Base-by-base conservation (phyloP, 2,797 vertebrate species). In the Cryptoprocta ferox region DNA sequence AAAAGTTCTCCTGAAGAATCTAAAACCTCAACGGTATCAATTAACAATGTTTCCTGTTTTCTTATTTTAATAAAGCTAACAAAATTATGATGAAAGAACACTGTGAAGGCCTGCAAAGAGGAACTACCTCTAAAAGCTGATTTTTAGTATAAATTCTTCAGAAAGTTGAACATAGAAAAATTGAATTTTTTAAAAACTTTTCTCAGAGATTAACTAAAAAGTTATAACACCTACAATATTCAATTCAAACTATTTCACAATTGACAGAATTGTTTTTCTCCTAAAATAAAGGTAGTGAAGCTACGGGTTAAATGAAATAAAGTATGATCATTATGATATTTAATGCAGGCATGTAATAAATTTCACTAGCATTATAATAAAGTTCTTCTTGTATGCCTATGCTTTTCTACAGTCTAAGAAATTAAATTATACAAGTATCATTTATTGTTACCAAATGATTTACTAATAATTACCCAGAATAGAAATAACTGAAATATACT, bases 91-190 rank as follows among this genome's bases (percentile, higher is more conserved):
- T 86, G 59, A 96, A 98, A 97, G 61, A 97, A 98, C 94, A 97
- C 65, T 71, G 82, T 89, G 98, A 97, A 98, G 89, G 56, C 50
- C 81, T 97, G 83, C 80, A 97, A 97, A 98, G 94, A 98, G 84
- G 45, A 95, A 97, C 94, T 95, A 97, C 93, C 94, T 94, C 80
- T 92, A 97, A 98, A 97, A 98, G 86, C 53, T 98, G 88, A 73
- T 95, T 97, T 7, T 37, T 93, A 89, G 96, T 83, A 95, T 75
- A 84, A 96, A 92, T 97, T 93, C 89, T 95, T 97, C 59, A 78
- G 15, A 97, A 93, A 97, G n/a, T 39, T 79, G 78, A 97, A 93
- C 80, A 94, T 66, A 75, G 45, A 91, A 87, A 75, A 85, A 75
- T 2, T 71, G 42, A 80, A 61, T 79, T 39, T 89, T 95, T 93